Base-by-base conservation (phyloP, 2,113 vertebrate species). In the Galbula dea region DNA sequence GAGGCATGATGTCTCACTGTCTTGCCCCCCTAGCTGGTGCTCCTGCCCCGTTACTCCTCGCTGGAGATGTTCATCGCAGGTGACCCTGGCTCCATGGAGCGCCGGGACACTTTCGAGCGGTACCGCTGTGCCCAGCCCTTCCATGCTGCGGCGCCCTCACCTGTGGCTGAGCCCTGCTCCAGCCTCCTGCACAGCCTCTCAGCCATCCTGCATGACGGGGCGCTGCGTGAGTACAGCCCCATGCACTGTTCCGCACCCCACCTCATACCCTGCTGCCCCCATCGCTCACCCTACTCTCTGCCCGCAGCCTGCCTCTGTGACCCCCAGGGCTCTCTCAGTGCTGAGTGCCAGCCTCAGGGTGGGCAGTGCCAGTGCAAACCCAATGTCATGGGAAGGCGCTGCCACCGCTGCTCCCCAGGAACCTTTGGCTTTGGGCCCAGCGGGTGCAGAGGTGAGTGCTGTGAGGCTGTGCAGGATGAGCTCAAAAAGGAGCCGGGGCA, bases 351-450 rank as follows among this genome's bases (percentile, higher is more conserved):
- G n/a, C 97, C 98, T 22, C 97, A 97, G 1, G 99, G 99, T 0
- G 99, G 99, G n/a, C 99, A 99, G 94, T 99, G 99, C 87, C 98
- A 23, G 48, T 99, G 99, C 96, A 99, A 98, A 66, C 96, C 98
- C 68, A 98, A 98, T 2, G 97, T 99, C 75, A 94, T 98, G 67
- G 99, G 99, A 15, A 98, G 97, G 9, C 98, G 97, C 86, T 99
- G 99, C 94, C 97, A 99, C 46, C 96, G 90, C 88, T 99, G 99
- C 85, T 98, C 97, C 63, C 98, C 98, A 0, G 99, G 99, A 82
- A 98, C 98, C 49, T 99, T 98, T 0, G 98, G 99, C 82, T 99
- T 99, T 26, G 99, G 99, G 43, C 98, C 99, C 0, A 43, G 94
- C 0, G 99, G 99, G 22, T 99, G 99, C 97, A 97, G 97, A 97